These are phyloP conservation scores for Therioaphis trifolii DNA, from an alignment of 2,888 invertebrate genomes.

Conservation along the genomic window DNA sequence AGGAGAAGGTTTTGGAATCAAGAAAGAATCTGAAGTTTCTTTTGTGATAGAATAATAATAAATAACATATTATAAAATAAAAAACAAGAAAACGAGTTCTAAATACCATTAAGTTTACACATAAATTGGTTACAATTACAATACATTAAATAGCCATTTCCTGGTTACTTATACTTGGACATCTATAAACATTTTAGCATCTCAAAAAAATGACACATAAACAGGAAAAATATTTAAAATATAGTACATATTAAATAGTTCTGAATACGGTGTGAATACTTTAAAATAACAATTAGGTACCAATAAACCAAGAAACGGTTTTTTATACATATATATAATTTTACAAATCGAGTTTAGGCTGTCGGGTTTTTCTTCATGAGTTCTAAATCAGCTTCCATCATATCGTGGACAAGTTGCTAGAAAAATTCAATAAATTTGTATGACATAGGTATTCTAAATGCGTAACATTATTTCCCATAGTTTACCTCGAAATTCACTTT, in stretches of 20 bases:
- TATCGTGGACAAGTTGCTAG: conserved; percentile 87
- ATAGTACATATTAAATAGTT: not conserved
- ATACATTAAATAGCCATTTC: not conserved
- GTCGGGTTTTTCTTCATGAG: conserved; percentile 91
- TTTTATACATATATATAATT: not conserved
- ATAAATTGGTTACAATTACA: not conserved
- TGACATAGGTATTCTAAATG: no score
- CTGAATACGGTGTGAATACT: not conserved
- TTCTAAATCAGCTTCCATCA: conserved; percentile 91
- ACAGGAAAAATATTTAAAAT: not conserved
- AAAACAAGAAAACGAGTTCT: not conserved
- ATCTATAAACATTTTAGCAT: not conserved
- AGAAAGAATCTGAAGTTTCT: no score
- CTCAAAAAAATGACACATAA: not conserved
- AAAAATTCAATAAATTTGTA: conserved; percentile 67
- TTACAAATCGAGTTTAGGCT: conserved; percentile 73
- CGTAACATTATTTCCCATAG: not conserved
- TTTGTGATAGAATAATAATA: no score
- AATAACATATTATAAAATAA: not conserved
- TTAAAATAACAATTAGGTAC: conserved; percentile 5
- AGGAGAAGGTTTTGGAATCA: no score
- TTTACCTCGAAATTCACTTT: conserved; percentile 79
- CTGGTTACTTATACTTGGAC: not conserved
- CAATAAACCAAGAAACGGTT: not conserved
- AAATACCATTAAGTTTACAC: not conserved